These are phyloP conservation scores for Sacculina carcini DNA, from an alignment of 2,888 invertebrate species.

Conservation along the genomic window DNA sequence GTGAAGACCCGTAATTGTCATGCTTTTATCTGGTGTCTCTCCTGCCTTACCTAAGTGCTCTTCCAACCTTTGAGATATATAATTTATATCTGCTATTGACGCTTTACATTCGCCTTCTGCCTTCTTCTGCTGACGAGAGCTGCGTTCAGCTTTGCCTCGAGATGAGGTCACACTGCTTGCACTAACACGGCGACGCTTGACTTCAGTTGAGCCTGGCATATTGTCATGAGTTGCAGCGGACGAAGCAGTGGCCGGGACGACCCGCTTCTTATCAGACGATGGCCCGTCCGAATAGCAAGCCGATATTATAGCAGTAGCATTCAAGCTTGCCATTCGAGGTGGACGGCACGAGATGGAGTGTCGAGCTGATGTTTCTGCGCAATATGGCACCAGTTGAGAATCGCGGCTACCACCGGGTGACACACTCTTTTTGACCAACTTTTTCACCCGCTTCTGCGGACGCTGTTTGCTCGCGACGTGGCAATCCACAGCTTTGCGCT, in stretches of 20 bases:
- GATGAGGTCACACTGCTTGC: constrained; percentile 10
- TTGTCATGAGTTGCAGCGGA: constrained; percentile 12
- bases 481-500: too few relatives aligned
- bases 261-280: too few relatives aligned
- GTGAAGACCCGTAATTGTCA: constrained; percentile 11
- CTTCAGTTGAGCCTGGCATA: constrained; percentile 12
- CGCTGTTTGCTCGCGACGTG: too few relatives aligned
- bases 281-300: constrained; percentile 35
- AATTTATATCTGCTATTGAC: too few relatives aligned
- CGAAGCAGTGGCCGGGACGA: constrained; percentile 2
- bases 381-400: too few relatives aligned
- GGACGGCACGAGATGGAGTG: too few relatives aligned
- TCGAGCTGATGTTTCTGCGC: too few relatives aligned
- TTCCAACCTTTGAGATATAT: too few relatives aligned
- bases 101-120: constrained; percentile 11
- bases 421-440: too few relatives aligned
- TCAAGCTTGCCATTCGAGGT: constrained; percentile 74
- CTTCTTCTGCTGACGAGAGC: constrained; percentile 13
- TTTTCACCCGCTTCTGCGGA: too few relatives aligned
- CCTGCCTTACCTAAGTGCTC: constrained; percentile 11
- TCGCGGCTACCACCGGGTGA: too few relatives aligned
- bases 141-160: constrained; percentile 13
- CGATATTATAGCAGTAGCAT: constrained; percentile 66
- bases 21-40: constrained; percentile 13
- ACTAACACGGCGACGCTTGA: constrained; percentile 9